phyloP scores from a whole-genome alignment of 2,888 invertebrate species.

The Drosophila nr. medialis region DNA sequence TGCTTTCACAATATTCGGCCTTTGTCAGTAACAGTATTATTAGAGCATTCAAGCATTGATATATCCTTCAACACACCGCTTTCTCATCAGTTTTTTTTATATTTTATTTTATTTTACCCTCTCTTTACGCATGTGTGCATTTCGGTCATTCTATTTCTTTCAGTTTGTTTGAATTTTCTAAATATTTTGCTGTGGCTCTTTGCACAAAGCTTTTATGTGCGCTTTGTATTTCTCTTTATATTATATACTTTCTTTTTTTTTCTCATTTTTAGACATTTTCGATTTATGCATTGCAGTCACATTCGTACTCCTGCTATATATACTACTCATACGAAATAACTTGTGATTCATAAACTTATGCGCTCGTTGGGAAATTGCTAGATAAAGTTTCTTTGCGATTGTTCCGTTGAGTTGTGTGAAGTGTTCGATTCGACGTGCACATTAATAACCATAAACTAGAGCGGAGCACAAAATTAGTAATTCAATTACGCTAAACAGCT shows the following conservation, averaged over 20 bases:
- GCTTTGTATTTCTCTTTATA: conserved; percentile 28
- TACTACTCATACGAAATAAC: neutral
- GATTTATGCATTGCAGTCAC: conserved; percentile 54
- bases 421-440: conserved; percentile 2
- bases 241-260: conserved; percentile 4
- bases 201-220: conserved; percentile 9
- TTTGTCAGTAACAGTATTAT: neutral
- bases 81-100: neutral
- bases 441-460: conserved; percentile 73
- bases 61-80: neutral
- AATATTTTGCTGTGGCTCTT: conserved; percentile 66
- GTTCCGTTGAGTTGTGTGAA: conserved; percentile 3
- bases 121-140: conserved; percentile 73
- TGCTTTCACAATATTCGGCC: neutral
- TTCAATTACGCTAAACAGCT: conserved; percentile 72
- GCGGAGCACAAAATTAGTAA: conserved; percentile 62
- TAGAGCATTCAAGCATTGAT: conserved; percentile 51
- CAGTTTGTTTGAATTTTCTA: conserved; percentile 60
- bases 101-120: conserved; percentile 32
- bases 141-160: conserved; percentile 54
- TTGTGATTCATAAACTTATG: neutral
- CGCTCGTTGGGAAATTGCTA: neutral
- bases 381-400: conserved; percentile 38
- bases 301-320: conserved; percentile 31
- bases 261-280: conserved; percentile 5